phyloP scores from a whole-genome alignment of 1,140 invertebrate species.

The Bradynema listronoti region DNA sequence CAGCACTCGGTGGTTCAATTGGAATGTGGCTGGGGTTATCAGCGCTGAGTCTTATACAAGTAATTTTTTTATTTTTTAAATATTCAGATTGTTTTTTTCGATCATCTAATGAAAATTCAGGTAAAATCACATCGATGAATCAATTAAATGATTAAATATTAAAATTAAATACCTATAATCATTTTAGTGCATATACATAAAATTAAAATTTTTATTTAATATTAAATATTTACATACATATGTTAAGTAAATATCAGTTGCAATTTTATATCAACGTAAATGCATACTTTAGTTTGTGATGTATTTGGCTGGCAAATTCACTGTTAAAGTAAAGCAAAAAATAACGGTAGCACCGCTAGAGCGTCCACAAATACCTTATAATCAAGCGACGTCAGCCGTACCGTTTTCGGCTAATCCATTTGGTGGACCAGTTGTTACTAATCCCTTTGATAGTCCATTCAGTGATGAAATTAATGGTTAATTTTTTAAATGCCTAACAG shows the following conservation, averaged over 20 bases:
- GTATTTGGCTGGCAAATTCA: conserved; percentile 19
- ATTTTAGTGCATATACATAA: too few species aligned
- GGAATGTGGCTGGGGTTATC: conserved; percentile 39
- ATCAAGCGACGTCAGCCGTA: not conserved
- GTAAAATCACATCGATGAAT: too few species aligned
- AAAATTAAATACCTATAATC: too few species aligned
- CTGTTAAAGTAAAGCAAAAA: conserved; percentile 10
- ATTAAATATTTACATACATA: too few species aligned
- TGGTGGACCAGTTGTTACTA: conserved; percentile 22
- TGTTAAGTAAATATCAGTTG: too few species aligned
- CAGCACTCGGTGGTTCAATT: conserved; percentile 35
- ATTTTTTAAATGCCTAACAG: too few species aligned
- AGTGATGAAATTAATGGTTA: too few species aligned
- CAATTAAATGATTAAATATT: too few species aligned
- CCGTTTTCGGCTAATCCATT: conserved; percentile 25
- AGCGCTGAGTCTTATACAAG: conserved; percentile 35
- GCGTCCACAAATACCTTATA: not conserved
- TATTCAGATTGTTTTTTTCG: too few species aligned
- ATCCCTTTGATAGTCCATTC: conserved; percentile 26
- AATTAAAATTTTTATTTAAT: too few species aligned
- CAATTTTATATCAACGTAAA: too few species aligned
- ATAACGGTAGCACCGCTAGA: not conserved
- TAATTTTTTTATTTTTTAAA: conserved; percentile 11
- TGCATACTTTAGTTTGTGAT: conserved; percentile 5
- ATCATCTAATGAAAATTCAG: too few species aligned